phyloP scores from a whole-genome alignment of 2,113 vertebrate genomes.

The Balaeniceps rex region DNA sequence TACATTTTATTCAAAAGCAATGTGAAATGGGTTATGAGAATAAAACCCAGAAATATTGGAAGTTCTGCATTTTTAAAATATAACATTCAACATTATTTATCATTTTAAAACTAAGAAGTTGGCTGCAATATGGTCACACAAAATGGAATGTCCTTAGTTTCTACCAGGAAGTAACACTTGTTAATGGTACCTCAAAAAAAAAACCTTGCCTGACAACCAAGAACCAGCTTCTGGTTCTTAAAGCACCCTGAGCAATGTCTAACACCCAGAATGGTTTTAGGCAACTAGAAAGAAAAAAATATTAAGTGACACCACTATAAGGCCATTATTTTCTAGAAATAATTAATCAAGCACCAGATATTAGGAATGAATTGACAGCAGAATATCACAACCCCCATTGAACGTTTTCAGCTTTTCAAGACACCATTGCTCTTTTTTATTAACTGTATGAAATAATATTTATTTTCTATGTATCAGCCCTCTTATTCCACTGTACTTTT shows the following conservation, averaged over 20 bases:
- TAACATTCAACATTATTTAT: background rate
- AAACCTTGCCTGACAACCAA: background rate
- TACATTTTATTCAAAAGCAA: background rate
- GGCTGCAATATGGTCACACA: background rate
- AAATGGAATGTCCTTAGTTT: background rate
- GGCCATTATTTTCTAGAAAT: background rate
- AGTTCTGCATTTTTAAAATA: background rate
- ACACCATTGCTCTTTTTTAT: background rate
- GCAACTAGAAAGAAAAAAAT: background rate
- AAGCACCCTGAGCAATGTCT: background rate
- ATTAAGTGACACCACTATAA: background rate
- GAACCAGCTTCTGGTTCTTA: background rate
- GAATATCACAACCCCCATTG: background rate
- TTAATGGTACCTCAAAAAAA: background rate
- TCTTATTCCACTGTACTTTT: background rate
- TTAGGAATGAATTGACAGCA: background rate
- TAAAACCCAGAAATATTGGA: background rate
- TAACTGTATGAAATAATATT: background rate
- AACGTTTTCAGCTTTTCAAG: background rate
- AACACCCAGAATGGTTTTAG: background rate
- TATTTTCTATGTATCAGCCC: background rate
- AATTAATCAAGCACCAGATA: background rate
- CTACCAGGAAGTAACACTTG: background rate
- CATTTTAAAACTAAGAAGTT: background rate
- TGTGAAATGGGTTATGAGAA: background rate